A percentile compares a stretch with the other conserved stretches of the same genome.
phyloP scores from a whole-genome alignment of 2,888 invertebrate genomes.

The Odontomyia ornata region DNA sequence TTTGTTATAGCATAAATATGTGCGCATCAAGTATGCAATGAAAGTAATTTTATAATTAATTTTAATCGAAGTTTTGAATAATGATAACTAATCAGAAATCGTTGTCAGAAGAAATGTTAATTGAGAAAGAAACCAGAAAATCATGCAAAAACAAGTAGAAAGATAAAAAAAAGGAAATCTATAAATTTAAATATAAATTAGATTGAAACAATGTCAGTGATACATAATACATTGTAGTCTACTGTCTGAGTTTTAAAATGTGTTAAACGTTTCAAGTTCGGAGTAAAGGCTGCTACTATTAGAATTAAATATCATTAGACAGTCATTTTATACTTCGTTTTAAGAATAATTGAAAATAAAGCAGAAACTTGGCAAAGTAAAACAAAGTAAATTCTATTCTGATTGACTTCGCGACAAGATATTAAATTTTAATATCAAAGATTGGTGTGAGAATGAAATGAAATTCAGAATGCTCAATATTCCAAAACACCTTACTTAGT shows the following conservation, averaged over 20 bases:
- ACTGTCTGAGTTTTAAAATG: slow-evolving; percentile 30
- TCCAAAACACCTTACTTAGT: too few relatives aligned
- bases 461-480: too few relatives aligned
- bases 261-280: slow-evolving; percentile 18
- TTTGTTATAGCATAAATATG: slow-evolving; percentile 85
- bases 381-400: not conserved
- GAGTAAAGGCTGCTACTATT: slow-evolving; percentile 7
- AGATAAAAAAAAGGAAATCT: not conserved
- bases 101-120: not conserved
- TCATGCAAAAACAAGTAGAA: not conserved
- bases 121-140: not conserved
- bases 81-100: not conserved
- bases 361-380: not conserved
- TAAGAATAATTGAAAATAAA: not conserved
- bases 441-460: not conserved
- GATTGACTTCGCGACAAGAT: not conserved
- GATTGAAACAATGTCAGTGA: slow-evolving; percentile 27
- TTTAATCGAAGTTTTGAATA: slow-evolving; percentile 6
- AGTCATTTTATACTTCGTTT: slow-evolving; percentile 11
- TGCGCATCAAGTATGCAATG: not conserved
- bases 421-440: not conserved
- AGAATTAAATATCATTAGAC: slow-evolving; percentile 7
- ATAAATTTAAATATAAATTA: slow-evolving; percentile 19
- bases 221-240: slow-evolving; percentile 34
- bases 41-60: slow-evolving; percentile 28